phyloP scores from a whole-genome alignment of 2,797 vertebrate species.

The Tamandua tetradactyla region DNA sequence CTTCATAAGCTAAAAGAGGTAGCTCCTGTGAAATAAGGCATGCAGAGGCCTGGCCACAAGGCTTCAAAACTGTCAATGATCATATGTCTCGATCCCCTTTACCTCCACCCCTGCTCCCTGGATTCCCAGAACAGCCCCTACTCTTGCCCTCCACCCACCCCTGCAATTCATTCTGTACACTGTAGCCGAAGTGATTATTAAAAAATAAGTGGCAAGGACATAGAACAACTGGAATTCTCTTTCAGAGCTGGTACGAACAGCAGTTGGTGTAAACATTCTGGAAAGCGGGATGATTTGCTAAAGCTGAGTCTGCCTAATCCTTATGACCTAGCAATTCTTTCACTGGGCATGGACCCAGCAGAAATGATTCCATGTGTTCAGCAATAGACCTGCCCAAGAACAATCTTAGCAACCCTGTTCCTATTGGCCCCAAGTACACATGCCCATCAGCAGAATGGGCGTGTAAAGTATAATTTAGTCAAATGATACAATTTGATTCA shows the following conservation, averaged over 20 bases:
- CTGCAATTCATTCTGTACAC: accelerated
- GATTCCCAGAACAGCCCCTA: neutral
- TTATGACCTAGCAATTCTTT: accelerated
- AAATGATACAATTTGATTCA: accelerated
- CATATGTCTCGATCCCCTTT: accelerated
- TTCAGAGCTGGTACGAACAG: accelerated
- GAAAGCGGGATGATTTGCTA: accelerated
- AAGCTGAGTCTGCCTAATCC: accelerated
- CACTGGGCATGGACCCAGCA: accelerated
- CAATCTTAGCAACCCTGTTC: accelerated
- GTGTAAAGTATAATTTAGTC: accelerated
- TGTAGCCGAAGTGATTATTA: neutral
- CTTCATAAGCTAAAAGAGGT: accelerated
- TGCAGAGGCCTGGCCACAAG: accelerated
- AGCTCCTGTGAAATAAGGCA: accelerated
- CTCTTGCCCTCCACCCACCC: neutral
- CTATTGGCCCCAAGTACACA: accelerated
- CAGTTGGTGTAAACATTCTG: too few species aligned
- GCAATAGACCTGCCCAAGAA: neutral
- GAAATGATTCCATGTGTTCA: accelerated
- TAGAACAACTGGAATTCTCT: accelerated
- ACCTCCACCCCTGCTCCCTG: neutral
- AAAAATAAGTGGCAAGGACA: neutral
- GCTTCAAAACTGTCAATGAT: too few species aligned
- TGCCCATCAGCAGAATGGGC: accelerated